phyloP scores from a whole-genome alignment of 1,140 invertebrate species.

The Muscidifurax raptorellus region DNA sequence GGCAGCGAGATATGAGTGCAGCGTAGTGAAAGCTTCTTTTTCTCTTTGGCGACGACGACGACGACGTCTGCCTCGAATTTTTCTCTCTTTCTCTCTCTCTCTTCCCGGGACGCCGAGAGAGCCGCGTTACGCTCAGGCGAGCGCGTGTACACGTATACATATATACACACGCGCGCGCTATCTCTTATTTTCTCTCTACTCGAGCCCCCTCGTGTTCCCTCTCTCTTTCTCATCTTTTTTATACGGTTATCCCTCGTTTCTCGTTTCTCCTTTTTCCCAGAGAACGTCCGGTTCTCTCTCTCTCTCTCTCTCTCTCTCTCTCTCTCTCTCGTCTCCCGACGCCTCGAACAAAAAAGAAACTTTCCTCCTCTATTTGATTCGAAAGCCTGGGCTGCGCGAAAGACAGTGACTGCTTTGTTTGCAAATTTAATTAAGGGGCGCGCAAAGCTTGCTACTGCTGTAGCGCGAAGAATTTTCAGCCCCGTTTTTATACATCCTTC shows the following conservation, averaged over 20 bases:
- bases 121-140: neutral
- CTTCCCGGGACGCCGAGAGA: neutral
- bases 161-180: neutral
- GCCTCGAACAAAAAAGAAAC: slow-evolving; percentile 40
- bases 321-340: slow-evolving; percentile 27
- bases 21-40: slow-evolving; percentile 3
- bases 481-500: slow-evolving; percentile 38
- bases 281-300: slow-evolving; percentile 51
- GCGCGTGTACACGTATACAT: neutral
- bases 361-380: slow-evolving; percentile 46
- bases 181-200: slow-evolving; percentile 40
- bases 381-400: slow-evolving; percentile 16
- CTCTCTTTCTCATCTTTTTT: slow-evolving; percentile 25
- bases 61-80: slow-evolving; percentile 15
- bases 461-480: slow-evolving; percentile 35
- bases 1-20: slow-evolving; percentile 38
- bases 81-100: slow-evolving; percentile 5
- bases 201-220: neutral
- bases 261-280: slow-evolving; percentile 19
- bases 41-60: slow-evolving; percentile 3
- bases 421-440: slow-evolving; percentile 53
- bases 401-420: slow-evolving; percentile 52
- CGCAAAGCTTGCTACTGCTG: neutral
- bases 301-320: slow-evolving; percentile 47
- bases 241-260: slow-evolving; percentile 29